These are phyloP conservation scores for Paedocypris micromegethes DNA, from an alignment of 2,797 vertebrate species.

Conservation along the genomic window DNA sequence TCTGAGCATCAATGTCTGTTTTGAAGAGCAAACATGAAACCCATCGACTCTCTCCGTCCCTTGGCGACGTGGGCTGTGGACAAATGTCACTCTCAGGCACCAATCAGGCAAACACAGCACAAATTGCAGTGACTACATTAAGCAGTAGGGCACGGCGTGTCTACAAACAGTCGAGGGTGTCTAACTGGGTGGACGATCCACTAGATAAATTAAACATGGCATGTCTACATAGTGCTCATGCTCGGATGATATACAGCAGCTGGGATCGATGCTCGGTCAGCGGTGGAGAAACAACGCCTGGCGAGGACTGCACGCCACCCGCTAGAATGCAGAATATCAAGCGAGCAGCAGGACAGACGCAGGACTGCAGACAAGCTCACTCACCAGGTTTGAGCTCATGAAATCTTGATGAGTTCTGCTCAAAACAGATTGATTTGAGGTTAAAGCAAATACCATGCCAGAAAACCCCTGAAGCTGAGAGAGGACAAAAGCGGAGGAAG, in stretches of 20 bases:
- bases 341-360: constrained; percentile 38
- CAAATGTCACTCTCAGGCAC: constrained; percentile 52
- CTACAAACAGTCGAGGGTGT: constrained; percentile 70
- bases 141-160: constrained; percentile 67
- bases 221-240: constrained; percentile 34
- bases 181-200: constrained; percentile 60
- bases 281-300: constrained; percentile 28
- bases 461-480: constrained; percentile 62
- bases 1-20: constrained; percentile 21
- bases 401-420: constrained; percentile 73
- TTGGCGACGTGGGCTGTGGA: constrained; percentile 33
- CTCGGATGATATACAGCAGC: constrained; percentile 49
- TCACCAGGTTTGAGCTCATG: constrained; percentile 59
- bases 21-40: constrained; percentile 43
- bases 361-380: constrained; percentile 42
- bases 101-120: constrained; percentile 71
- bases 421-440: constrained; percentile 71
- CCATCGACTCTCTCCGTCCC: constrained; percentile 29
- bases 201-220: constrained; percentile 69
- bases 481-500: constrained; percentile 41
- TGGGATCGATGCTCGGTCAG: constrained; percentile 45
- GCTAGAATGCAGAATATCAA: constrained; percentile 28
- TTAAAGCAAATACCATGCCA: constrained; percentile 70
- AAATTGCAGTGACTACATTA: constrained; percentile 72
- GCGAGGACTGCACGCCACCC: constrained; percentile 18